Evolutionary conservation across 2,797 vertebrate species (phyloP).

Genomic region (Chromobotia macracanthus): DNA sequence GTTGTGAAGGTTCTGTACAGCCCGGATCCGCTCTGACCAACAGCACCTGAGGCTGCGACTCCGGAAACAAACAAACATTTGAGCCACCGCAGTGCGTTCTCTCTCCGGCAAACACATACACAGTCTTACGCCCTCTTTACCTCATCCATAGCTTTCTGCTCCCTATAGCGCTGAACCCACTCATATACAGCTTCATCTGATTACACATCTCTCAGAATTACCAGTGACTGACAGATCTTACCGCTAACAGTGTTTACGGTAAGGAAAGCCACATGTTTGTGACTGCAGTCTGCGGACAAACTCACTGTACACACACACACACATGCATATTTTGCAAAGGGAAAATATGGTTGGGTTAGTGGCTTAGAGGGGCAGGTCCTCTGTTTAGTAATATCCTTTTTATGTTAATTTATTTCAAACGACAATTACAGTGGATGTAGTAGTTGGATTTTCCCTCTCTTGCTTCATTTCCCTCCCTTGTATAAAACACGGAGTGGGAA

Average conservation of each 20-base stretch:
- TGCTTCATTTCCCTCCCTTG: background rate
- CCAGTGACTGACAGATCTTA: conserved; percentile 32
- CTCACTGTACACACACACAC: conserved; percentile 30
- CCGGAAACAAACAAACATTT: conserved; percentile 34
- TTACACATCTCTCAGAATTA: conserved; percentile 24
- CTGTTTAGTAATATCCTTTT: conserved; percentile 67
- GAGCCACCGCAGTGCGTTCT: conserved; percentile 56
- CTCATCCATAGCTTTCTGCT: conserved; percentile 28
- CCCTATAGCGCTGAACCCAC: conserved; percentile 27
- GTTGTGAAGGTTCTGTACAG: conserved; percentile 73
- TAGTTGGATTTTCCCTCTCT: background rate
- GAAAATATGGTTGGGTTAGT: conserved; percentile 58
- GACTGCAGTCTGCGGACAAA: conserved; percentile 24
- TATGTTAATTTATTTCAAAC: conserved; percentile 57
- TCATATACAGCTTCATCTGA: conserved; percentile 31
- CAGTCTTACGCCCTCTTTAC: conserved; percentile 33
- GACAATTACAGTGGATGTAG: background rate
- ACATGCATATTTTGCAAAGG: conserved; percentile 38
- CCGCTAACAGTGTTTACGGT: conserved; percentile 8
- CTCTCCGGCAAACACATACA: conserved; percentile 32
- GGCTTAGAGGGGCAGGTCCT: conserved; percentile 77
- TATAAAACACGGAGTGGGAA: background rate
- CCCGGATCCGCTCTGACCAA: conserved; percentile 74
- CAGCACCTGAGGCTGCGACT: conserved; percentile 74
- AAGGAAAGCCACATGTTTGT: conserved; percentile 25